Conservation (phyloP, 2,113 vertebrate species). For the Tyto alba region DNA sequence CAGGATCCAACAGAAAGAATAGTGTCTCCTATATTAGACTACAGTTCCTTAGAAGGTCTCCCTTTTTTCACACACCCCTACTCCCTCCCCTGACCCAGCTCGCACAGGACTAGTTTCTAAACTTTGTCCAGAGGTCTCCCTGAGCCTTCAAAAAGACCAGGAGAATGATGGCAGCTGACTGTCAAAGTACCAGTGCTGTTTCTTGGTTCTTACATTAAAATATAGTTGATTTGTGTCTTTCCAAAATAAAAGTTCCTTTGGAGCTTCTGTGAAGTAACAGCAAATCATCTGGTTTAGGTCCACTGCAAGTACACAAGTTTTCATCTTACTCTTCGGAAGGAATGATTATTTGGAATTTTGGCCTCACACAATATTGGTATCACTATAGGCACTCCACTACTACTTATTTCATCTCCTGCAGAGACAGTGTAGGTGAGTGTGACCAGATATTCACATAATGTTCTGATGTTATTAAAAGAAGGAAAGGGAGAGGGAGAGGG, state of each 20-base stretch:
- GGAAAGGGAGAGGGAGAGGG: too few species aligned
- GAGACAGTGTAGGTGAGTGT: background rate
- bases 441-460: background rate
- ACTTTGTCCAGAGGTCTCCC: background rate
- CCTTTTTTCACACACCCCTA: too few species aligned
- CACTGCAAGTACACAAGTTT: background rate
- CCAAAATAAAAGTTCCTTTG: background rate
- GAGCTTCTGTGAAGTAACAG: background rate
- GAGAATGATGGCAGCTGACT: background rate
- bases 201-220: background rate
- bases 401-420: background rate
- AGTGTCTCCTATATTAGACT: background rate
- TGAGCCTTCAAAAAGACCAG: background rate
- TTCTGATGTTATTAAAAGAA: background rate
- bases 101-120: background rate
- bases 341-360: background rate
- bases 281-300: background rate
- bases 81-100: background rate
- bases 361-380: background rate
- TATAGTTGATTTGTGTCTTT: background rate
- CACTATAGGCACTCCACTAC: background rate
- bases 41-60: background rate
- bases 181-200: background rate
- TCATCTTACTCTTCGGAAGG: background rate
- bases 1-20: background rate